Percentiles rank a stretch among this genome's conserved stretches.
Evolutionary conservation across 1,140 invertebrate species (phyloP).

Genomic region (Temnothorax nylanderi): DNA sequence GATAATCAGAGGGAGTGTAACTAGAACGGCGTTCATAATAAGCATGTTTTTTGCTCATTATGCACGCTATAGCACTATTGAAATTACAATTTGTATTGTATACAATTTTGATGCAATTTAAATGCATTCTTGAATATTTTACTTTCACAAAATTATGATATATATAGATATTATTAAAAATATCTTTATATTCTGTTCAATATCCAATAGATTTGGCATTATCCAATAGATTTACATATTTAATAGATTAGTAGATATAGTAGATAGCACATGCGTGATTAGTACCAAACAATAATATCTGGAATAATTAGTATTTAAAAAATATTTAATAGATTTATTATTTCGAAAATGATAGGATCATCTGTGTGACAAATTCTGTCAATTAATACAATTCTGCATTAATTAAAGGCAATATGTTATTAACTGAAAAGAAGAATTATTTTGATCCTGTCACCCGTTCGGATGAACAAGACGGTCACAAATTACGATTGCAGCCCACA

Average conservation of each 20-base stretch:
- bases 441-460: neutral
- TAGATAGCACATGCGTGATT: neutral
- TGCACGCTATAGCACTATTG: neutral
- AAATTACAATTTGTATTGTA: constrained; percentile 36
- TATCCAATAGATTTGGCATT: neutral
- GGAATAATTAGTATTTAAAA: neutral
- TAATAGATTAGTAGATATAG: neutral
- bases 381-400: neutral
- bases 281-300: neutral
- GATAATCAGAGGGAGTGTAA: constrained; percentile 46
- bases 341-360: neutral
- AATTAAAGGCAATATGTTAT: neutral
- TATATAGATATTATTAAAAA: neutral
- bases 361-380: neutral
- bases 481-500: constrained; percentile 1
- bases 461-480: neutral
- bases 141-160: neutral
- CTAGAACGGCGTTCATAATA: constrained; percentile 43
- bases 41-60: constrained; percentile 45
- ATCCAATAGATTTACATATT: no score
- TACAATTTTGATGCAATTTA: neutral
- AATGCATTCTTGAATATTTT: neutral
- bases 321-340: neutral
- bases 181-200: neutral
- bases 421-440: neutral